Conservation (phyloP, 2,113 vertebrate species). For the Nettapus auritus region DNA sequence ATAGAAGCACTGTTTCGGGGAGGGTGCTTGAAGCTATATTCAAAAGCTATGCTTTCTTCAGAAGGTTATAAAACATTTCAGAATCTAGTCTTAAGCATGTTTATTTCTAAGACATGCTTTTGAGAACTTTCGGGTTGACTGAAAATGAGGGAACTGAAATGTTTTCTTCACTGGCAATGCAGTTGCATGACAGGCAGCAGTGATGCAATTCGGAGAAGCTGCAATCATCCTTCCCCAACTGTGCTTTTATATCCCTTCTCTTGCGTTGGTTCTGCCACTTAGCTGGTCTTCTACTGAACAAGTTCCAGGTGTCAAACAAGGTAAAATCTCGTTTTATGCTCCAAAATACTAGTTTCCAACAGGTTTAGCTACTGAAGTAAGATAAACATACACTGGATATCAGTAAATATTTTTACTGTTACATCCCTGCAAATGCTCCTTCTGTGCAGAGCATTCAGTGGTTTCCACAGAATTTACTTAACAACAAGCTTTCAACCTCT, state of each 20-base stretch:
- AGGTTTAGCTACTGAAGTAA: background rate
- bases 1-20: background rate
- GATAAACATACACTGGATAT: background rate
- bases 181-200: background rate
- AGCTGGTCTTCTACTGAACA: background rate
- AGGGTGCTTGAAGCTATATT: background rate
- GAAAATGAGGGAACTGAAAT: background rate
- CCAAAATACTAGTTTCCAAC: background rate
- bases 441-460: background rate
- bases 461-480: background rate
- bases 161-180: background rate
- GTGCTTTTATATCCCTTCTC: background rate
- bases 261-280: background rate
- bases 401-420: background rate
- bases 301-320: background rate
- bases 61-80: background rate
- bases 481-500: background rate
- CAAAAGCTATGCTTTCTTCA: fast-evolving
- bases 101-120: background rate
- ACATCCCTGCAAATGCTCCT: background rate
- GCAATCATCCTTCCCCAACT: background rate
- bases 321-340: background rate
- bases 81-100: background rate
- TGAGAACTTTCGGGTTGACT: background rate
- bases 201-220: background rate